These are phyloP conservation scores for Ptilorrhoa leucosticta DNA, from an alignment of 2,113 vertebrate species.

Conservation along the genomic window DNA sequence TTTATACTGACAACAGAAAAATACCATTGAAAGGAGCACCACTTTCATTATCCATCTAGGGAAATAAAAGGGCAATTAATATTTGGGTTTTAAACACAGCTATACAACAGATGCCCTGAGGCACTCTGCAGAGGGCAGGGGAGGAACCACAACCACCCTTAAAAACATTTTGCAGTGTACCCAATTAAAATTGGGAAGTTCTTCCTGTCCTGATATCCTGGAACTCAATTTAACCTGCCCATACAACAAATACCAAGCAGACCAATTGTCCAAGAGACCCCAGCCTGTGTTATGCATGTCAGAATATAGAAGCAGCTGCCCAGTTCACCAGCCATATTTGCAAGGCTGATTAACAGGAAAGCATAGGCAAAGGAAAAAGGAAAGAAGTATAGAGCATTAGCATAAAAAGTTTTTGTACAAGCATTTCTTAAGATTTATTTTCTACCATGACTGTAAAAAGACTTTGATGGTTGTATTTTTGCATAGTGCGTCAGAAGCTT, in stretches of 20 bases:
- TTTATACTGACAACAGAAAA: not conserved
- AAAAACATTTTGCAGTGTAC: not conserved
- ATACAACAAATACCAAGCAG: not conserved
- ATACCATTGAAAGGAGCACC: not conserved
- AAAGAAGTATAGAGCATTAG: not conserved
- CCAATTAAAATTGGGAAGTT: not conserved
- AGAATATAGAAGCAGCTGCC: not conserved
- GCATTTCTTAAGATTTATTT: constrained; percentile 3
- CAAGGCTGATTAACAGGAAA: not conserved
- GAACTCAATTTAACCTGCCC: not conserved
- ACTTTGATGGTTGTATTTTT: constrained; percentile 6
- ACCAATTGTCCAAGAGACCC: not conserved
- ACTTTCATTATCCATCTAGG: not conserved
- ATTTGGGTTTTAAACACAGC: not conserved
- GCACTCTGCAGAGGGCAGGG: not conserved
- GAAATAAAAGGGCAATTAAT: not conserved
- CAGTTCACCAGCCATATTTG: not conserved
- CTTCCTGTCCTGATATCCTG: not conserved
- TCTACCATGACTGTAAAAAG: not conserved
- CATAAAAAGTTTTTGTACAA: not conserved
- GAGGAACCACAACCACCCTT: not conserved
- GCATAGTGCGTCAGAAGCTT: not conserved
- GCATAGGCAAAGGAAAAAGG: not conserved
- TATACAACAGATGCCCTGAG: not conserved
- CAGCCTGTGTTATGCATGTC: not conserved